A percentile compares a stretch with the other conserved stretches of the same genome.
Evolutionary conservation across 30 jellyfish, hydroid and myxozoan genomes (phyloP).

Genomic region (Pseudorhiza aurosa): DNA sequence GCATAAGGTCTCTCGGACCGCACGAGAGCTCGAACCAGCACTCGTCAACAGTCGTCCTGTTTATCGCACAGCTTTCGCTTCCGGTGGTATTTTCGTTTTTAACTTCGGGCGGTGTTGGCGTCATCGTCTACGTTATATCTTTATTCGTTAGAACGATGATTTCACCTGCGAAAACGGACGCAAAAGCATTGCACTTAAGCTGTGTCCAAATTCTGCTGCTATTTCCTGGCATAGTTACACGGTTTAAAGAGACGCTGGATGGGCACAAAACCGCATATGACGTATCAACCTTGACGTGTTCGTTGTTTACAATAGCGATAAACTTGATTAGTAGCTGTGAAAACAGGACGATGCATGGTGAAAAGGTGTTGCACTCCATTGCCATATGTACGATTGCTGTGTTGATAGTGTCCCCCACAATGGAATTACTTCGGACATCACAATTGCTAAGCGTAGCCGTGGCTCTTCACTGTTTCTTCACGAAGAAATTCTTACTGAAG

Average conservation of each 20-base stretch:
- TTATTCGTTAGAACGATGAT: neutral
- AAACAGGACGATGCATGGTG: neutral
- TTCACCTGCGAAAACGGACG: neutral
- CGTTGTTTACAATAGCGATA: neutral
- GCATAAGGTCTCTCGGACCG: neutral
- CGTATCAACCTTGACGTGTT: neutral
- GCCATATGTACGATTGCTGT: neutral
- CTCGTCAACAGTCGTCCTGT: neutral
- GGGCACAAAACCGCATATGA: neutral
- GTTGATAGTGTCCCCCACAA: neutral
- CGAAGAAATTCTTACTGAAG: no score
- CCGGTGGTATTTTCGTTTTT: neutral
- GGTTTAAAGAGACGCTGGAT: slow-evolving; percentile 25
- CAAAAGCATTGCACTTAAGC: neutral
- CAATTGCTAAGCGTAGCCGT: neutral
- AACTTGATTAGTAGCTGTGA: neutral
- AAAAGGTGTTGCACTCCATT: neutral
- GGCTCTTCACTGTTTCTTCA: neutral
- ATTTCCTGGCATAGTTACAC: neutral
- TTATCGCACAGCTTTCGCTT: neutral
- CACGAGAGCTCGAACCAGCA: neutral
- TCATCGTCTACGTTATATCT: neutral
- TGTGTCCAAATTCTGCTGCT: neutral
- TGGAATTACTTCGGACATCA: neutral
- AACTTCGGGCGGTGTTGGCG: neutral